phyloP scores from a whole-genome alignment of 2,888 invertebrate genomes.

The Julus scanicus region DNA sequence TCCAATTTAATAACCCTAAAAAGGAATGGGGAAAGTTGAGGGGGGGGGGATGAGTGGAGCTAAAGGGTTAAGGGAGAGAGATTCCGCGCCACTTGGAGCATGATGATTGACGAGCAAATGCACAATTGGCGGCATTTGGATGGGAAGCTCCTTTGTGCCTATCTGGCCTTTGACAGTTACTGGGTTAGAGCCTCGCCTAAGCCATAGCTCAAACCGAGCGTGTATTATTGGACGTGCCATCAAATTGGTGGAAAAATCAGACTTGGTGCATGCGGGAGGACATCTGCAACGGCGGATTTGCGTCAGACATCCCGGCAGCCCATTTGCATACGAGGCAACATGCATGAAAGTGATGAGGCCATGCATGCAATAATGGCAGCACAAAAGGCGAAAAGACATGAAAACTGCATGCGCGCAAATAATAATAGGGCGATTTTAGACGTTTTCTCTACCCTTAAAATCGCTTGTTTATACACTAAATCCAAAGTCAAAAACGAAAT shows the following conservation, averaged over 20 bases:
- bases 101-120: conserved; percentile 19
- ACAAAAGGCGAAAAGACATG: too few relatives aligned
- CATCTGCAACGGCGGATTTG: neutral
- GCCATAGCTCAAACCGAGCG: conserved; percentile 25
- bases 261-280: neutral
- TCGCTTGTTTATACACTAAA: too few relatives aligned
- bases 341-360: neutral
- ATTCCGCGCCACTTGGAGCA: neutral
- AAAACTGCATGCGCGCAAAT: too few relatives aligned
- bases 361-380: too few relatives aligned
- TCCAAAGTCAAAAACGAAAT: too few relatives aligned
- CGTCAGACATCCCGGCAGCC: neutral
- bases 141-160: conserved; percentile 24
- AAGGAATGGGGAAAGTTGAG: neutral
- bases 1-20: conserved; percentile 23
- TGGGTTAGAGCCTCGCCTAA: conserved; percentile 7
- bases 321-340: conserved; percentile 8
- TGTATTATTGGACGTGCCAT: neutral
- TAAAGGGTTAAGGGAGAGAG: neutral
- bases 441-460: too few relatives aligned
- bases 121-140: neutral
- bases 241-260: neutral
- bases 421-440: too few relatives aligned
- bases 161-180: conserved; percentile 21
- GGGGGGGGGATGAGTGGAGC: too few relatives aligned